Percentiles rank a stretch among this genome's conserved stretches.
phyloP scores from a whole-genome alignment of 2,113 vertebrate species.

The Eclectus roratus region DNA sequence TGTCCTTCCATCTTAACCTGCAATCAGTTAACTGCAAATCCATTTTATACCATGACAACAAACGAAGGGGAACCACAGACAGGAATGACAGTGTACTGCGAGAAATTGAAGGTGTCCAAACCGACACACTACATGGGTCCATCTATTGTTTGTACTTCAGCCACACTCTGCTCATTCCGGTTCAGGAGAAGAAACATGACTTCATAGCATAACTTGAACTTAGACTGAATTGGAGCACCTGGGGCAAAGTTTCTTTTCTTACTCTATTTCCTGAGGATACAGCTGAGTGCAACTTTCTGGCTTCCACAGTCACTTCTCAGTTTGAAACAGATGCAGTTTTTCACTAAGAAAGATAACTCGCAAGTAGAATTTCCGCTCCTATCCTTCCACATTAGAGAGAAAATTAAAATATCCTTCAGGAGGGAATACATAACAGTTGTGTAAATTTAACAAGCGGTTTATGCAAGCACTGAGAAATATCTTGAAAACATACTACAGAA shows the following conservation, averaged over 20 bases:
- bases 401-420: slow-evolving; percentile 63
- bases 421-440: slow-evolving; percentile 24
- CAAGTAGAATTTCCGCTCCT: slow-evolving; percentile 58
- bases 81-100: background rate
- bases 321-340: slow-evolving; percentile 69
- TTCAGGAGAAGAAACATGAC: background rate
- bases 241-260: slow-evolving; percentile 65
- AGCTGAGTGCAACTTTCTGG: slow-evolving; percentile 68
- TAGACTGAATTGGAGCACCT: slow-evolving; percentile 49
- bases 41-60: background rate
- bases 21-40: background rate
- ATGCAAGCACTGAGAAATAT: slow-evolving; percentile 22
- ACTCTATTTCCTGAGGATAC: slow-evolving; percentile 67
- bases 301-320: slow-evolving; percentile 46
- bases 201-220: background rate
- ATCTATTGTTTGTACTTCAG: background rate
- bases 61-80: background rate
- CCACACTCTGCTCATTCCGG: background rate
- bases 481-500: background rate
- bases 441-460: slow-evolving; percentile 35
- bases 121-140: accelerated
- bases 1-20: background rate
- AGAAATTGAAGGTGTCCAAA: background rate
- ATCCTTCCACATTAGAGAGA: slow-evolving; percentile 59
- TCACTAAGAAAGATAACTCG: slow-evolving; percentile 59